Percentiles rank a stretch among this genome's conserved stretches.
Evolutionary conservation across 2,888 invertebrate genomes (phyloP).

Genomic region (Bugula neritina): DNA sequence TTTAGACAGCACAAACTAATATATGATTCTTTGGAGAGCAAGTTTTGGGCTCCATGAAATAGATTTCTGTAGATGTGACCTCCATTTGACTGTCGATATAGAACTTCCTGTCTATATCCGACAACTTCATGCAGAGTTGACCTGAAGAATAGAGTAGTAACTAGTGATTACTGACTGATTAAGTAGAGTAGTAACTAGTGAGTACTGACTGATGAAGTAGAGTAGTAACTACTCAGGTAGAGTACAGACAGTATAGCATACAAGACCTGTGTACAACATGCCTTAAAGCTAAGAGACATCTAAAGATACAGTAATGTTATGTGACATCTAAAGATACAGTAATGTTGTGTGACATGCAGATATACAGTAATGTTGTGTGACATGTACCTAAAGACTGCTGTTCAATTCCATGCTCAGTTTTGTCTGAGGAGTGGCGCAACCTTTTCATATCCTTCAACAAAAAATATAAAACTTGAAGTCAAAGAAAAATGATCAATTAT

Average conservation of each 20-base stretch:
- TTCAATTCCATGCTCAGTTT: slow-evolving; percentile 66
- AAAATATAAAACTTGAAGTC: slow-evolving; percentile 29
- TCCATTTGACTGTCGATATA: slow-evolving; percentile 64
- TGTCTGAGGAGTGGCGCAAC: slow-evolving; percentile 84
- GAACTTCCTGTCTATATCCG: slow-evolving; percentile 77
- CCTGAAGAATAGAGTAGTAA: slow-evolving; percentile 57
- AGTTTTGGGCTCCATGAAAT: slow-evolving; percentile 67
- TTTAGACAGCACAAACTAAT: slow-evolving; percentile 13
- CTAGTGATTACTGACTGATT: too few species aligned
- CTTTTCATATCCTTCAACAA: slow-evolving; percentile 65
- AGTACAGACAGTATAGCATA: too few species aligned
- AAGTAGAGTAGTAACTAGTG: too few species aligned
- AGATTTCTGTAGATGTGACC: neutral
- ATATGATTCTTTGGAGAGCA: slow-evolving; percentile 82
- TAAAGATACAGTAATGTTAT: too few species aligned
- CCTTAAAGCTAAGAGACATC: too few species aligned
- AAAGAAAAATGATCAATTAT: too few species aligned
- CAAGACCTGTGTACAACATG: too few species aligned
- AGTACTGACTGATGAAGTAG: too few species aligned
- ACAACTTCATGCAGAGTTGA: slow-evolving; percentile 75
- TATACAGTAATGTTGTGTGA: too few species aligned
- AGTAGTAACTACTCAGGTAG: too few species aligned
- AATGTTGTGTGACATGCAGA: too few species aligned
- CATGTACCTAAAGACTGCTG: slow-evolving; percentile 46
- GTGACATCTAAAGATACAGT: too few species aligned